Conservation (phyloP, 2,888 invertebrate genomes). For the Andrena bicolor region DNA sequence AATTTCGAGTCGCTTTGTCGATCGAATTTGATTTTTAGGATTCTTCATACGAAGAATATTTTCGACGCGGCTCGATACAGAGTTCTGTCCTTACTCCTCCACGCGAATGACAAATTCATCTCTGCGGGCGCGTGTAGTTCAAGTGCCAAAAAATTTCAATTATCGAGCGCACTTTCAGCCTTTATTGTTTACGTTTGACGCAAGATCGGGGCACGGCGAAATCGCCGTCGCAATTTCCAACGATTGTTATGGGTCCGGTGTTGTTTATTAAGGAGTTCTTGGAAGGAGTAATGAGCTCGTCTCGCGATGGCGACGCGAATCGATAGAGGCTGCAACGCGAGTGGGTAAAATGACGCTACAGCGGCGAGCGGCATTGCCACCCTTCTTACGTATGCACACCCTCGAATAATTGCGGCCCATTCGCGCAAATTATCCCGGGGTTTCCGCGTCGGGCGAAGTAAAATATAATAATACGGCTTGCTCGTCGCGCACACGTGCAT, state of each 20-base stretch:
- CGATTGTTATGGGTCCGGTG: background rate
- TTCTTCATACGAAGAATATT: no score
- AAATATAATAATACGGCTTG: slow-evolving; percentile 79
- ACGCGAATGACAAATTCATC: no score
- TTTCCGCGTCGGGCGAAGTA: slow-evolving; percentile 78
- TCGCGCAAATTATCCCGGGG: slow-evolving; percentile 81
- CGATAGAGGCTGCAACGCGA: slow-evolving; percentile 58
- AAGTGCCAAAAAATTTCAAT: no score
- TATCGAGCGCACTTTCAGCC: no score
- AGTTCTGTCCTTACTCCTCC: no score
- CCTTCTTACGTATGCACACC: slow-evolving; percentile 81
- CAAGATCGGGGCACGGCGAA: no score
- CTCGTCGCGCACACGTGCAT: slow-evolving; percentile 56
- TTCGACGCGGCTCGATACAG: no score
- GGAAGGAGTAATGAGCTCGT: slow-evolving; percentile 45
- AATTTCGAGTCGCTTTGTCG: no score
- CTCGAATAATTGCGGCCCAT: slow-evolving; percentile 81
- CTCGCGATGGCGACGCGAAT: slow-evolving; percentile 57
- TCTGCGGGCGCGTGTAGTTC: no score
- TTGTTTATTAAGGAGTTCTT: slow-evolving; percentile 37
- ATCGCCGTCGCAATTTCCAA: background rate
- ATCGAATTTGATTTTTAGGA: no score
- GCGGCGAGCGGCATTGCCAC: slow-evolving; percentile 54
- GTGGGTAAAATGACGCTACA: slow-evolving; percentile 42
- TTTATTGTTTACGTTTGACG: no score